These are phyloP conservation scores for Steatocranus sp. DNA, from an alignment of 2,797 vertebrate genomes.

Conservation along the genomic window DNA sequence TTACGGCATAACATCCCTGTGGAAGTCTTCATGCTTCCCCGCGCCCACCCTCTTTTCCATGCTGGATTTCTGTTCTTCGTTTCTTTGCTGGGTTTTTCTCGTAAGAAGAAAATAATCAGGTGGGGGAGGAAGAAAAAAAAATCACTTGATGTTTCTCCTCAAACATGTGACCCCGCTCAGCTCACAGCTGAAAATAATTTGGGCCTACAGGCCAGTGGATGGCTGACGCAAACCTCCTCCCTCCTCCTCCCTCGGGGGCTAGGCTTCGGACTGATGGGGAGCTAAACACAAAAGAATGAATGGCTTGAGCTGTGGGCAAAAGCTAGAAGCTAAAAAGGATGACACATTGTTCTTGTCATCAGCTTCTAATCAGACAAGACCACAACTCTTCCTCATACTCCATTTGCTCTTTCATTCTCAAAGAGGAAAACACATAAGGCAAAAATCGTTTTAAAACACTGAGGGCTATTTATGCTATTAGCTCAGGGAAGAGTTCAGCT, in stretches of 20 bases:
- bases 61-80: slow-evolving; percentile 46
- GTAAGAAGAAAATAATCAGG: slow-evolving; percentile 33
- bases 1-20: slow-evolving; percentile 3
- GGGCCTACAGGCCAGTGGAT: slow-evolving; percentile 51
- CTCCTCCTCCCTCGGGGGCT: slow-evolving; percentile 23
- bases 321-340: slow-evolving; percentile 3
- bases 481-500: slow-evolving; percentile 24
- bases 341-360: background rate
- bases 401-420: slow-evolving; percentile 1
- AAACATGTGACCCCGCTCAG: slow-evolving; percentile 72
- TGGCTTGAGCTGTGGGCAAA: slow-evolving; percentile 2
- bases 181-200: slow-evolving; percentile 83
- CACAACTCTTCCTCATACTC: background rate
- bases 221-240: slow-evolving; percentile 51
- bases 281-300: slow-evolving; percentile 20
- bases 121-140: slow-evolving; percentile 19
- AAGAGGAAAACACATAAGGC: background rate
- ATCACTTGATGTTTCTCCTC: slow-evolving; percentile 66
- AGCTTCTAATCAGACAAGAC: background rate
- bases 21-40: slow-evolving; percentile 21
- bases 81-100: slow-evolving; percentile 39
- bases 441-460: slow-evolving; percentile 24
- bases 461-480: slow-evolving; percentile 50
- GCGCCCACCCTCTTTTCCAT: background rate
- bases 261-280: slow-evolving; percentile 9